These are phyloP conservation scores for Synaphobranchus kaupii DNA, from an alignment of 2,797 vertebrate genomes.

Conservation along the genomic window DNA sequence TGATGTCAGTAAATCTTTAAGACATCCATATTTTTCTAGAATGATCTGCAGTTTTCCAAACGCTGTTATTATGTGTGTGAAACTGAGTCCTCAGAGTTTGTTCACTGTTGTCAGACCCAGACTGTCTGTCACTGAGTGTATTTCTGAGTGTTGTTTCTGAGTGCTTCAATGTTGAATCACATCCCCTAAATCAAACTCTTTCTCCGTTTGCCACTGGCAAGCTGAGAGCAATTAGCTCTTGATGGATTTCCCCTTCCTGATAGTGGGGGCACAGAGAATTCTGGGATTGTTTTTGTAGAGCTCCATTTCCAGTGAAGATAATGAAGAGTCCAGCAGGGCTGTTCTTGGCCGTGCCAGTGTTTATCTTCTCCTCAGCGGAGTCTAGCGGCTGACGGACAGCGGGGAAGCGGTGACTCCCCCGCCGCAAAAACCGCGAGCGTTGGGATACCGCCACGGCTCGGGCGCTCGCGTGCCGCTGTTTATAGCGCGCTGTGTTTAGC, in stretches of 20 bases:
- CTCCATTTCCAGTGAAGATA: constrained; percentile 31
- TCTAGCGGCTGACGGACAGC: constrained; percentile 37
- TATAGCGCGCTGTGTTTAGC: background rate
- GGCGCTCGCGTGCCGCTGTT: background rate
- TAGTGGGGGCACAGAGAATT: constrained; percentile 32
- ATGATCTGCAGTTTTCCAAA: background rate
- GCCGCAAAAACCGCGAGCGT: constrained; percentile 20
- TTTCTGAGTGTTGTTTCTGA: background rate
- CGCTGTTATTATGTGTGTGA: background rate
- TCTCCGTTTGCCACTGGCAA: constrained; percentile 33
- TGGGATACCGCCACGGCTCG: background rate
- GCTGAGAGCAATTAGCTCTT: constrained; percentile 40
- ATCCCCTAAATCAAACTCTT: constrained; percentile 40
- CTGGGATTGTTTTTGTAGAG: constrained; percentile 37
- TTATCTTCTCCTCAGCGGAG: constrained; percentile 35
- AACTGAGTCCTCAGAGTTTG: background rate
- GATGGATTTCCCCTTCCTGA: constrained; percentile 40
- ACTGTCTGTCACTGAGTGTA: background rate
- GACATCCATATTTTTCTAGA: background rate
- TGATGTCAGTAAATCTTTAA: background rate
- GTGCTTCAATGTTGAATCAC: constrained; percentile 30
- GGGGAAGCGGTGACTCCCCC: constrained; percentile 10
- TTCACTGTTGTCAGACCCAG: background rate
- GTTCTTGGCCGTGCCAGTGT: constrained; percentile 35
- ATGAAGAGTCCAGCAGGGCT: constrained; percentile 40